Base-by-base conservation (phyloP, 2,113 vertebrate species). In the Bungarus multicinctus region DNA sequence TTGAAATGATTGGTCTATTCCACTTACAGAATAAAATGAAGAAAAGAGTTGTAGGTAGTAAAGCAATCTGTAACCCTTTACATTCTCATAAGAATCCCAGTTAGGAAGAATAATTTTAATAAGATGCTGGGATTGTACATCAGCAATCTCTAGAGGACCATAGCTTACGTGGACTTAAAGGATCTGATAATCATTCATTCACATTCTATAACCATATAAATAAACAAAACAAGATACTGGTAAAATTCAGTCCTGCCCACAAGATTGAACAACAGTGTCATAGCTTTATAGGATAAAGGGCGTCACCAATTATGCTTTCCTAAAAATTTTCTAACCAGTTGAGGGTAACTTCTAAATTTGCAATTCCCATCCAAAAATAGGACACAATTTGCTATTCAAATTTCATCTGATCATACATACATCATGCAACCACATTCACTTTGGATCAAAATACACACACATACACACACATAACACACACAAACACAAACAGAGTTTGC, bases 181-280 rank as follows among this genome's bases (percentile, higher is more conserved):
- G 69, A 81, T 39, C 88, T 95, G 95, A 95, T 94, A 95, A 94
- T 88, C 92, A 27, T 90, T 93, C 94, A 91, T 91, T 93, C 90
- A 64, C 91, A 93, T n/a, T 94, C 54, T 12, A 25, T 45, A 74
- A 55, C 39, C 50, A 89, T 9, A 34, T 23, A 53, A n/a, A 47
- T 14, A 53, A n/a, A 25, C 5, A 85, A 86, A 14, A 9, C 43
- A 81, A 92, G 50, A 34, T 12, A 34, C 23, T 87, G 45, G 20
- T 47, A 64, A 34, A n/a, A 88, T 9, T 60, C 23, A 30, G 23
- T 16, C 7, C 4, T 69, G 25, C 4, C 58, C 69, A 54, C 20
- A 58, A 52, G 2, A 16, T 25, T 53, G 25, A 34, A 14, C 43
- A 81, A 22, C 64, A n/a, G 11, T 81, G 5, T n/a, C 50, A 43